Conservation (phyloP, 1,140 invertebrate genomes). For the Euwallacea similis region DNA sequence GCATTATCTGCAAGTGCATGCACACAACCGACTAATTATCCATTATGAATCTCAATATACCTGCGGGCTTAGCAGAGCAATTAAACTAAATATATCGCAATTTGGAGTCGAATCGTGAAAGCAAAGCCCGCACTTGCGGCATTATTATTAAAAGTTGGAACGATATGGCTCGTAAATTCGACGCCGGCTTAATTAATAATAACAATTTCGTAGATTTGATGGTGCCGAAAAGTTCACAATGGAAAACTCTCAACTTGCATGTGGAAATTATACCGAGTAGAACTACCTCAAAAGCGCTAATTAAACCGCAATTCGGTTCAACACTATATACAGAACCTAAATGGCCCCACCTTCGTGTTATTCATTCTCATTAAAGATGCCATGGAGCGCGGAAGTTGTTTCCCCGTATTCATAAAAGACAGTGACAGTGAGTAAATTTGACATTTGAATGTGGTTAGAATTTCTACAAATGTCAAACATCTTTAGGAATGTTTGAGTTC, state of each 20-base stretch:
- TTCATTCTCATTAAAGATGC: too few relatives aligned
- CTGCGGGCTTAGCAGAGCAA: neutral
- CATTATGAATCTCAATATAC: neutral
- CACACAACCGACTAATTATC: neutral
- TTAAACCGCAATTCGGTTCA: too few relatives aligned
- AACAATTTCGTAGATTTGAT: neutral
- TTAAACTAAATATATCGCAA: constrained; percentile 5
- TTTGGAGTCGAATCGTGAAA: neutral
- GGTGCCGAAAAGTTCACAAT: neutral
- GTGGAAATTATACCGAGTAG: too few relatives aligned
- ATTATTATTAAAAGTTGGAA: constrained; percentile 10
- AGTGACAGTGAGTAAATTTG: too few relatives aligned
- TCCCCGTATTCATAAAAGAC: too few relatives aligned
- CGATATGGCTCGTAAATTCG: neutral
- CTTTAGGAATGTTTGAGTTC: too few relatives aligned
- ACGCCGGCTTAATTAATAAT: neutral
- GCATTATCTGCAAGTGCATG: neutral
- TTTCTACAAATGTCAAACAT: too few relatives aligned
- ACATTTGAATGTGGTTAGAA: too few relatives aligned
- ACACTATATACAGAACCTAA: too few relatives aligned
- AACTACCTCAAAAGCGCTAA: neutral
- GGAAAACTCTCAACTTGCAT: neutral
- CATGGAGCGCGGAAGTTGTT: too few relatives aligned
- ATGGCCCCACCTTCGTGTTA: too few relatives aligned
- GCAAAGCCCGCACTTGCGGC: constrained; percentile 3